Evolutionary conservation across 2,113 vertebrate species (phyloP), one percentile per base, ranked within the genome.

Genomic region (Chionomys nivalis): DNA sequence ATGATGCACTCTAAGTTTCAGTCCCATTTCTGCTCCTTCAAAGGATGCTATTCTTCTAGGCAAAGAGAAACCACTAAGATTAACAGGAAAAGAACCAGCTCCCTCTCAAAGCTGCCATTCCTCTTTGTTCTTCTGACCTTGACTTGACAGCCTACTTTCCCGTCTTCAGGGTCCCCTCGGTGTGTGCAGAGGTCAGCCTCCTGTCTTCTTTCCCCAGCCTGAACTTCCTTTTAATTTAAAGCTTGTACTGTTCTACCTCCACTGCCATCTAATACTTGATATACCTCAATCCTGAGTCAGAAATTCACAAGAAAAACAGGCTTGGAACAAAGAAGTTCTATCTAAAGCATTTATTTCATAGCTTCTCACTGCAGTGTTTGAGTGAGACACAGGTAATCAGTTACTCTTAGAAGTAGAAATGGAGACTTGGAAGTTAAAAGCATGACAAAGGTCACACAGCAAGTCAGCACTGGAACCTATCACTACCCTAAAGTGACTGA

Each of bases 121-220:
- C 36, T 90, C 76, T 93, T 93, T 94, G 28, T 97, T 95, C 55
- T 76, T 95, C 77, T 94, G 72, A 85, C 91, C 76, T 82, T 93
- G 65, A 90, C 81, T 72, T 86, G 39, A 73, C 72, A 86, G 36
- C 49, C 44, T 4, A 11, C 81, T 92, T 95, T 94, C 61, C 93
- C 5, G 58, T 90, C 90, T 87, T 70, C 89, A 65, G 72, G 58
- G 9, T 90, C 21, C 73, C 58, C 52, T 93, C 78, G 47, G 89
- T 92, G 17, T 63, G 12, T 55, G 39, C 16, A 16, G 87, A 94
- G 66, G 78, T 95, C 81, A 93, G 65, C 19, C 76, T 78, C 44
- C 14, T 96, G 92, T 28, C 85, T 88, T 39, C 78, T 73, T 90
- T 68, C 58, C 23, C 42, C 88, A 90, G 90, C 70, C 36, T 93